Percentiles rank a stretch among this genome's conserved stretches.
phyloP scores from a whole-genome alignment of 2,888 invertebrate genomes.

The Neoitamus cyanurus region DNA sequence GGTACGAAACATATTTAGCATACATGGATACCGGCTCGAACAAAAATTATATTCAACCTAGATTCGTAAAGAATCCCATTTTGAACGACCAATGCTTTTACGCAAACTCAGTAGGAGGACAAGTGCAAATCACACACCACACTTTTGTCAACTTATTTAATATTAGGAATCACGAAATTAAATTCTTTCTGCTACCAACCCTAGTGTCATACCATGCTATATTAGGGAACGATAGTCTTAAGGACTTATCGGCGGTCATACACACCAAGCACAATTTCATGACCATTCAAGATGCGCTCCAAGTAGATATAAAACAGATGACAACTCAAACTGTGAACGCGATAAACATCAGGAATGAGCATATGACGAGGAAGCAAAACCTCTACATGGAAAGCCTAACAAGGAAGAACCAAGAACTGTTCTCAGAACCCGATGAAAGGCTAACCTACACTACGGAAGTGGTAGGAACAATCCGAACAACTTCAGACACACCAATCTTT shows the following conservation, averaged over 20 bases:
- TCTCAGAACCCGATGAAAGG: not conserved
- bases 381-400: not conserved
- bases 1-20: no score
- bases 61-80: not conserved
- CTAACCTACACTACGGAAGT: not conserved
- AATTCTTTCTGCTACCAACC: conserved; percentile 33
- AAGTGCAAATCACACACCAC: not conserved
- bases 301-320: conserved; percentile 35
- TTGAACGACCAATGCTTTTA: not conserved
- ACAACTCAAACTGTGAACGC: conserved; percentile 17
- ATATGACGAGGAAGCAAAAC: not conserved
- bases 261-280: conserved; percentile 37
- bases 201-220: conserved; percentile 25
- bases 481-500: not conserved
- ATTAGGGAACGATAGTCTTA: no score
- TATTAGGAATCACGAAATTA: conserved; percentile 15
- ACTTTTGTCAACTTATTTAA: conserved; percentile 23
- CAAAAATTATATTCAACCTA: conserved; percentile 21
- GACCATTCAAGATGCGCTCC: not conserved
- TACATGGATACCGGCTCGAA: conserved; percentile 39
- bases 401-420: not conserved
- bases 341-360: not conserved
- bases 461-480: not conserved
- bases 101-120: conserved; percentile 11
- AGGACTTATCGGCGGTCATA: not conserved